Evolutionary conservation across 2,888 invertebrate species (phyloP).

Genomic region (Exephanes ischioxanthus): DNA sequence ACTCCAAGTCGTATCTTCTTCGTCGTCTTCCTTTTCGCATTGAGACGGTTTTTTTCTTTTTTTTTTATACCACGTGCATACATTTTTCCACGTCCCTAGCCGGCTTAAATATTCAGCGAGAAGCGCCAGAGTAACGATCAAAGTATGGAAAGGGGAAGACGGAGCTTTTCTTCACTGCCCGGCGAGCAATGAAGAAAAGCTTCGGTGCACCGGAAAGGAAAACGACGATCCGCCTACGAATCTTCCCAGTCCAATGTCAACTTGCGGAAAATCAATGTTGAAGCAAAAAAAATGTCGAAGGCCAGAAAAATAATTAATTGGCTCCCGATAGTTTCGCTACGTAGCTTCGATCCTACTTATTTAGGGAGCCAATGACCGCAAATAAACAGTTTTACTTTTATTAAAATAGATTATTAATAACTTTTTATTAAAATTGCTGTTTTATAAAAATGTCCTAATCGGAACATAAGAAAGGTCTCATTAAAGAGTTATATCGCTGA

Average conservation of each 20-base stretch:
- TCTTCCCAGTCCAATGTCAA: not conserved
- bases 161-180: not conserved
- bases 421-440: no score
- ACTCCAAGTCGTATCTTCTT: conserved; percentile 12
- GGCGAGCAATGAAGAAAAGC: not conserved
- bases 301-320: not conserved
- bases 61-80: not conserved
- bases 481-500: no score
- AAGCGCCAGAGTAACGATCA: not conserved
- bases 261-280: not conserved
- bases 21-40: conserved; percentile 2
- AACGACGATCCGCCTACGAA: not conserved
- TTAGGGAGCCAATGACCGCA: not conserved
- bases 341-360: not conserved
- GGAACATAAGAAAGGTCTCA: no score
- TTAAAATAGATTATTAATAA: no score
- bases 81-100: not conserved
- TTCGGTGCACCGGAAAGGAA: not conserved
- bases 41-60: not conserved
- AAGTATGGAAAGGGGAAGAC: not conserved
- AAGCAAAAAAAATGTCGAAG: not conserved
- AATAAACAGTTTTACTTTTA: not conserved
- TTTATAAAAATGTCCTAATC: no score
- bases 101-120: conserved; percentile 1
- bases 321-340: not conserved